Base-by-base conservation (phyloP, 1,140 invertebrate species). In the Calycopis cecrops region DNA sequence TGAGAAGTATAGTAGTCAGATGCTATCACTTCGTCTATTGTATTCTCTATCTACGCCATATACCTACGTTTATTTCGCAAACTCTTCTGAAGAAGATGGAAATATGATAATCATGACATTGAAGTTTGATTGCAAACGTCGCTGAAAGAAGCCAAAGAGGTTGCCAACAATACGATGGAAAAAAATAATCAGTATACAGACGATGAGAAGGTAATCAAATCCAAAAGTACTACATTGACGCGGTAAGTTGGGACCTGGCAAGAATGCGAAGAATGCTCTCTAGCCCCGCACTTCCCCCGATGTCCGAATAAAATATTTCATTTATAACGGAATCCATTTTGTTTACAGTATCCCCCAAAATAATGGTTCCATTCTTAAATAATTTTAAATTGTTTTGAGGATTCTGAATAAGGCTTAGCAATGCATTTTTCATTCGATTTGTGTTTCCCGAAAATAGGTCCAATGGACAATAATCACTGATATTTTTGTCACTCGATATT, bases 361-460 rank as follows among this genome's bases (percentile, higher is more conserved):
- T 74, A 28, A 91, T 65, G 37, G 66, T 52, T 8, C 92, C 92
- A 85, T 93, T 82, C 71, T 87, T 89, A 69, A 94, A 94, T 44
- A 94, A 85, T 73, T 90, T 91, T 3, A 94, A 87, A 85, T 94
- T 94, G 71, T 94, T 94, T 68, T 94, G 93, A 9, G 93, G 93
- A 68, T 91, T 91, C 8, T 84, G 59, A 7, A 93, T 70, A 12
- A 94, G 81, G 40, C 86, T 87, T 60, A 79, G 61, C 34, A 94
- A 67, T n/a, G 92, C 90, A 49, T 69, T 70, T 60, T 87, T 89
- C 91, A 94, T 93, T 65, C 91, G 88, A 18, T 59, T 21, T 52
- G 72, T 71, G 38, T 91, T 75, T 4, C 92, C 92, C 35, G 91
- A 93, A 84, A 93, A 94, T 10, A 94, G 78, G 73, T 94, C 91